Base-by-base conservation (phyloP, 1,140 invertebrate species). In the Zaprionus camerounensis region DNA sequence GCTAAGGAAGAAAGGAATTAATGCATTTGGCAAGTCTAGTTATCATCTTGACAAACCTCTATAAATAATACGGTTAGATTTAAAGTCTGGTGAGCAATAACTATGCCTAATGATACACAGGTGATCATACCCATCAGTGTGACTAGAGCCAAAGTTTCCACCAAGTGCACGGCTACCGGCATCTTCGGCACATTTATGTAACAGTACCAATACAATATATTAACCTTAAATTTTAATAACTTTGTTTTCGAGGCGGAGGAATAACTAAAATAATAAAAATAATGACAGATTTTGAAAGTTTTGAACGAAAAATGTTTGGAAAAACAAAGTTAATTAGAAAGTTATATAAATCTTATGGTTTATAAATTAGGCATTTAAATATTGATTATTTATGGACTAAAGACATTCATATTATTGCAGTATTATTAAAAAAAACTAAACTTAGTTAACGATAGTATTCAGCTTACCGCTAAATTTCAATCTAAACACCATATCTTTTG, bases 71-170 rank as follows among this genome's bases (percentile, higher is more conserved):
- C 24, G 5, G 63, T 36, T 0, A 87, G 1, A 17, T 46, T 66
- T 20, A 87, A 17, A 0, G 74, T 68, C 1, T 70, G 61, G 38
- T 88, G 74, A 2, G 84, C 75, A 49, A 88, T 20, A 11, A 83
- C 69, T 17, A 87, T 84, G 6, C 68, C 71, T n/a, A 87, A 68
- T 7, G 84, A 78, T 5, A 87, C 72, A 22, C 71, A 78, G n/a
- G 75, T 71, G 31, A 87, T 78, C 12, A 87, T 41, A 0, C 71
- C 81, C 84, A 87, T 81, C 3, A 88, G 58, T 7, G 84, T 88
- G 36, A 87, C 57, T 44, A 87, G 53, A 56, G 84, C 61, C 51
- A 87, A 28, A 24, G 68, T 68, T 64, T 87, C 84, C 12, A 87
- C 59, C 44, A 87, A 62, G 20, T 67, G 85, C 13, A 87, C 75